Evolutionary conservation across 1,140 invertebrate species (phyloP).

Genomic region (Calosoma granatense): DNA sequence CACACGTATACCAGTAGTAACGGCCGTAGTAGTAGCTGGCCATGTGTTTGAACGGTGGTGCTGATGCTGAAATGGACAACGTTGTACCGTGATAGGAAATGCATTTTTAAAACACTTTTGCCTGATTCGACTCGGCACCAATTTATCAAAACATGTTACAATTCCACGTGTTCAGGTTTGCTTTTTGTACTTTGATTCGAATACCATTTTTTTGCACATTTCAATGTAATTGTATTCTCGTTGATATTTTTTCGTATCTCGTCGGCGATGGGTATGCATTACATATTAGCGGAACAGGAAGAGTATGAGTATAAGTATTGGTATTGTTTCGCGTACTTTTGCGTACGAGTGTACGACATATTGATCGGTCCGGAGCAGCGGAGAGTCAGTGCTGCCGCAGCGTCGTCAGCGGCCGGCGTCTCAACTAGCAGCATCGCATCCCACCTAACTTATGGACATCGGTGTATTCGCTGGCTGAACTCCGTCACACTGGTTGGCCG

Average conservation of each 20-base stretch:
- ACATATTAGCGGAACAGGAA: too few species aligned
- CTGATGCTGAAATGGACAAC: neutral
- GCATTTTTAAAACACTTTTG: constrained; percentile 4
- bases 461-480: neutral
- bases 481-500: neutral
- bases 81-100: constrained; percentile 3
- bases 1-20: neutral
- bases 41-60: too few species aligned
- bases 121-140: neutral
- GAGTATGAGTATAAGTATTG: neutral
- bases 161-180: neutral
- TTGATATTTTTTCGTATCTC: too few species aligned
- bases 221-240: too few species aligned
- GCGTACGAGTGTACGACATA: constrained; percentile 8
- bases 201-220: too few species aligned
- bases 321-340: neutral
- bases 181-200: neutral
- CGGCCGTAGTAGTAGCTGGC: too few species aligned
- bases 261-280: too few species aligned
- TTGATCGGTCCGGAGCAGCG: constrained; percentile 13
- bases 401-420: constrained; percentile 14
- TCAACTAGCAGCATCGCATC: constrained; percentile 12
- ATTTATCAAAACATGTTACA: neutral
- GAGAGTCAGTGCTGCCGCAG: constrained; percentile 15
- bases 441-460: constrained; percentile 7